Conservation (phyloP, 1,140 invertebrate species). For the Ips nitidus region DNA sequence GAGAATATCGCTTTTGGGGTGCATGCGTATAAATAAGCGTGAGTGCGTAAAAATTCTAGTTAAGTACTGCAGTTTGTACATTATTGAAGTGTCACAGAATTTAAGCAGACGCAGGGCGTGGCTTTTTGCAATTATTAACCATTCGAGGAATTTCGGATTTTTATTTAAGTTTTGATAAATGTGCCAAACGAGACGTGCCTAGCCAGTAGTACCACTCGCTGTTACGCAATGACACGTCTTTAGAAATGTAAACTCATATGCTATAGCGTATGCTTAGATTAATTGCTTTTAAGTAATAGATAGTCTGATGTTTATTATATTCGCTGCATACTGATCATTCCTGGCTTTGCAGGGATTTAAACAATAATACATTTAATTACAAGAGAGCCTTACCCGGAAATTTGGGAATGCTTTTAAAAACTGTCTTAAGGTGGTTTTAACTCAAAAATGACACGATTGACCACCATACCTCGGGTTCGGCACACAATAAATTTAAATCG, state of each 20-base stretch:
- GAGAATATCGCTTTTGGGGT: constrained; percentile 10
- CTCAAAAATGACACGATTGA: constrained; percentile 8
- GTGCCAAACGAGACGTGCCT: constrained; percentile 6
- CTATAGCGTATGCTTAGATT: not conserved
- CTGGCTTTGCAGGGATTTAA: too few species aligned
- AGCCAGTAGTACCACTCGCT: constrained; percentile 3
- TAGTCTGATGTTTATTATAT: not conserved
- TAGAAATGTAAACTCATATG: constrained; percentile 8
- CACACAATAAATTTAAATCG: constrained; percentile 24
- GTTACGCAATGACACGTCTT: constrained; percentile 12
- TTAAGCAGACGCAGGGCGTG: not conserved
- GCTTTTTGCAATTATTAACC: not conserved
- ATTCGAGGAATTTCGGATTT: constrained; percentile 9
- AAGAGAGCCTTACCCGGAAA: constrained; percentile 1
- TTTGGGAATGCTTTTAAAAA: not conserved
- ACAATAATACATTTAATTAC: not conserved
- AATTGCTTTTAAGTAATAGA: constrained; percentile 9
- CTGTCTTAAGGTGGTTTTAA: not conserved
- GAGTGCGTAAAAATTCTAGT: constrained; percentile 3
- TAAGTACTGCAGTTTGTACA: not conserved
- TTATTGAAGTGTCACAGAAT: not conserved
- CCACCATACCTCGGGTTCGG: constrained; percentile 7
- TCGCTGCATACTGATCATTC: not conserved
- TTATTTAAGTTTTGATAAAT: constrained; percentile 10
- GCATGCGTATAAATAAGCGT: constrained; percentile 6